phyloP scores from a whole-genome alignment of 2,888 invertebrate genomes.

The Drosophila crucigera region DNA sequence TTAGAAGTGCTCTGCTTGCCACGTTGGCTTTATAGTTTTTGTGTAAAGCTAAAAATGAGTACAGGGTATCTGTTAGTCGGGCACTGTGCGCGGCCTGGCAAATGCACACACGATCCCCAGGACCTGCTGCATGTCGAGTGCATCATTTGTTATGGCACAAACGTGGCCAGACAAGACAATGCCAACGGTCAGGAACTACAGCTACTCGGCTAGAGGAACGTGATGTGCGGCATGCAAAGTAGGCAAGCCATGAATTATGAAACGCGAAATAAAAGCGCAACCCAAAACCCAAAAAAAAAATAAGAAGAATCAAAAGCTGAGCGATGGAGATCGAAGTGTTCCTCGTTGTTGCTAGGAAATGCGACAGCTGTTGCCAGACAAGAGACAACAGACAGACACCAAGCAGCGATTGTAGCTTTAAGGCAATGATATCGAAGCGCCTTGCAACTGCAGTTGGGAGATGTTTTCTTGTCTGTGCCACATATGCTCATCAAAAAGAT shows the following conservation, averaged over 20 bases:
- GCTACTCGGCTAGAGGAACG: constrained; percentile 22
- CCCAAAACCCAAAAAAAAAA: constrained; percentile 25
- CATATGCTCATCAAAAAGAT: constrained; percentile 82
- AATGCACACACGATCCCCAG: constrained; percentile 20
- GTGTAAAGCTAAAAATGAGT: not conserved
- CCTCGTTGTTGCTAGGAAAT: constrained; percentile 6
- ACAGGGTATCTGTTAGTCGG: not conserved
- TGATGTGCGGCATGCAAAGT: constrained; percentile 19
- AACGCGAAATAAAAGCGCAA: constrained; percentile 38
- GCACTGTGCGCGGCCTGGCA: not conserved
- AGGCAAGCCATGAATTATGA: constrained; percentile 55
- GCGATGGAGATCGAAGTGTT: constrained; percentile 25
- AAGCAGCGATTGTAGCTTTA: constrained; percentile 53
- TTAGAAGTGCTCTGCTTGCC: too few species aligned
- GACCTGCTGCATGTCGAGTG: constrained; percentile 51
- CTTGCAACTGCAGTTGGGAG: constrained; percentile 32
- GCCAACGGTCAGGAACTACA: constrained; percentile 43
- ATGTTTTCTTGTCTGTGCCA: constrained; percentile 66
- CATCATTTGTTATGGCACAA: constrained; percentile 76
- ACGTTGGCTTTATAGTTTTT: too few species aligned
- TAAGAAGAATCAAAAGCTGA: constrained; percentile 10
- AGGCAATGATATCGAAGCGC: constrained; percentile 56
- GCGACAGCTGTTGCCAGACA: constrained; percentile 51
- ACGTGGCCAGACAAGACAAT: constrained; percentile 79
- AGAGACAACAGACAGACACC: constrained; percentile 16